phyloP scores from a whole-genome alignment of 2,888 invertebrate genomes.

The Quadroppia sp. region DNA sequence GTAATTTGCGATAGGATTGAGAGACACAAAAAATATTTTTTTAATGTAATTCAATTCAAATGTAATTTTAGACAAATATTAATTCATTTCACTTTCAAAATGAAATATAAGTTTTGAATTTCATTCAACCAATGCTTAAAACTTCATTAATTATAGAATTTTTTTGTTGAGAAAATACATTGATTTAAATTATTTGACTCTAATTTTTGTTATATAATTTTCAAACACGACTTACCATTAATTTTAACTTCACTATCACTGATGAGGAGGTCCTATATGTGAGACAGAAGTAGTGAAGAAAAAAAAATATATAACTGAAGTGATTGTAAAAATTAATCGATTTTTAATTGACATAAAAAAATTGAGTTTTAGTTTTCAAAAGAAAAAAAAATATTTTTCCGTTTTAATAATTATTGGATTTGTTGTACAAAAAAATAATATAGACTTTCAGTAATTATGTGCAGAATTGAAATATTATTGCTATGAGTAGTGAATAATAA shows the following conservation, averaged over 20 bases:
- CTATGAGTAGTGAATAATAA: slow-evolving; percentile 8
- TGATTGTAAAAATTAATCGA: not conserved
- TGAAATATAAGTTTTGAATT: not conserved
- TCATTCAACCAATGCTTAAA: not conserved
- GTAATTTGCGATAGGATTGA: not conserved
- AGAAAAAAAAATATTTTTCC: not conserved
- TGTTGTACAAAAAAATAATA: not conserved
- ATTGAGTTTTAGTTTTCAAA: not conserved
- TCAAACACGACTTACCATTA: not conserved
- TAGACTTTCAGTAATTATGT: slow-evolving; percentile 18
- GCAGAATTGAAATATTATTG: slow-evolving; percentile 19
- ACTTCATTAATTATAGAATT: too few species aligned
- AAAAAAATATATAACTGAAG: too few species aligned
- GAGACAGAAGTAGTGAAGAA: not conserved
- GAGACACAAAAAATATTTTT: not conserved
- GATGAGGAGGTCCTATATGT: not conserved
- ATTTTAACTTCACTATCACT: not conserved
- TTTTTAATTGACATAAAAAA: not conserved
- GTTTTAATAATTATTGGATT: not conserved
- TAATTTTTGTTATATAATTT: not conserved
- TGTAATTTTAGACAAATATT: not conserved
- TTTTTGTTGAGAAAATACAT: too few species aligned
- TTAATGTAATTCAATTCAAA: not conserved
- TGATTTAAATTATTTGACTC: not conserved
- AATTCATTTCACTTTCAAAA: not conserved